Evolutionary conservation across 1,140 invertebrate species (phyloP).

Genomic region (Diachasma alloeum): DNA sequence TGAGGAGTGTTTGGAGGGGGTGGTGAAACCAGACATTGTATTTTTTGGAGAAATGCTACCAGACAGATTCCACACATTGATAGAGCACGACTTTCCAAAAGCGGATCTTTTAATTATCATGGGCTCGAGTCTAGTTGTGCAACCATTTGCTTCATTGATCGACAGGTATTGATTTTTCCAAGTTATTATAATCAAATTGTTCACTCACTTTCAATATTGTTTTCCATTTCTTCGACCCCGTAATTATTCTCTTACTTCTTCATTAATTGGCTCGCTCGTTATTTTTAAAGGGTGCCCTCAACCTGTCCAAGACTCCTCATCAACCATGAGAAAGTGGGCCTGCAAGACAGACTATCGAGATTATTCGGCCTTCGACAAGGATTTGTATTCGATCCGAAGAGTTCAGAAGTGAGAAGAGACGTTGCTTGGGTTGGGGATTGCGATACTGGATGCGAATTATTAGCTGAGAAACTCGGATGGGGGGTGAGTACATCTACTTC

Average conservation of each 20-base stretch:
- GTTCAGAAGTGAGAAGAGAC: slow-evolving; percentile 73
- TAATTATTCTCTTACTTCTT: background rate
- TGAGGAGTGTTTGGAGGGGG: slow-evolving; percentile 72
- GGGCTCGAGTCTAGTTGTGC: slow-evolving; percentile 93
- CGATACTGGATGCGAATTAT: slow-evolving; percentile 81
- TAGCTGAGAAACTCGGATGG: slow-evolving; percentile 89
- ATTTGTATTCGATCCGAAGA: slow-evolving; percentile 73
- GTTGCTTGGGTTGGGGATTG: slow-evolving; percentile 89
- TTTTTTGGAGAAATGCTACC: slow-evolving; percentile 94
- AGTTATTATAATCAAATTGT: too few relatives aligned
- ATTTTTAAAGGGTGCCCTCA: slow-evolving; percentile 69
- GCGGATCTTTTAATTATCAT: slow-evolving; percentile 95
- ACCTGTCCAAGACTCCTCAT: slow-evolving; percentile 84
- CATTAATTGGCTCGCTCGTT: background rate
- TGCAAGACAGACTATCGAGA: slow-evolving; percentile 64
- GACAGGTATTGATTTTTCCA: slow-evolving; percentile 70
- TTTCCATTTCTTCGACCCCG: too few relatives aligned
- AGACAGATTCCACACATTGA: slow-evolving; percentile 73
- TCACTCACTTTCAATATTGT: too few relatives aligned
- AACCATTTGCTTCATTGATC: slow-evolving; percentile 93
- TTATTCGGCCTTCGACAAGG: slow-evolving; percentile 69
- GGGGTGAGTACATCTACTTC: slow-evolving; percentile 63
- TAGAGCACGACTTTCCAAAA: slow-evolving; percentile 79
- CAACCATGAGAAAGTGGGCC: slow-evolving; percentile 81
- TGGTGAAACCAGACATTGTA: slow-evolving; percentile 94